Base-by-base conservation (phyloP, 1,140 invertebrate genomes). In the Brachionus asplanchnoidis region DNA sequence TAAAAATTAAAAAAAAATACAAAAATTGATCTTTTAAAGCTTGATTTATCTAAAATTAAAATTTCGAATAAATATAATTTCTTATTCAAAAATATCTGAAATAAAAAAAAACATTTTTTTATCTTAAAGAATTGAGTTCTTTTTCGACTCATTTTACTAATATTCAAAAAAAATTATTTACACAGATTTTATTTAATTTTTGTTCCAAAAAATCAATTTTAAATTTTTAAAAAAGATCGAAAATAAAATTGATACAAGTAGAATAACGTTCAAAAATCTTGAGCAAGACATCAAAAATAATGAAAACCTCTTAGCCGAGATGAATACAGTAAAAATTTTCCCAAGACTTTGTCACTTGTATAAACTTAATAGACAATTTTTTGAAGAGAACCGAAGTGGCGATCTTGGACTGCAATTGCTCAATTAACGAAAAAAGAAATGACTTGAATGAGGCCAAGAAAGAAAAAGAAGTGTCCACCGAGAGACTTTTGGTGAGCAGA, bases 281-380 rank as follows among this genome's bases (percentile, higher is more conserved):
- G 79, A 82, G 36, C n/a, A 82, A 82, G 79, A 82, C 20, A 65
- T 60, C 5, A 65, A 60, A 65, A 82, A 42, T 20, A 44, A 42
- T 65, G 79, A 82, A 36, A n/a, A 17, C n/a, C 42, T 77, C 7
- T 20, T 77, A n/a, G 20, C 40, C 23, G 73, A 77, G 12, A 28
- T 77, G 20, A 46, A 50, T 23, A 77, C 26, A 46, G 73, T 77
- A 77, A 42, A 42, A 42, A 42, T 46, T 42, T 75, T 20, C 1
- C 8, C 11, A 36, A 36, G 6, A 6, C 32, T 36, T 36, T 36
- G 32, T 7, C 32, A 5, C 32, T 0, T 7, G 32, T 40, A 7
- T 42, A 17, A 17, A 75, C 23, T 75, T 40, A 20, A 44, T 1
- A 23, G 14, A 7, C 6, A 42, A 23, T 17, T 36, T 5, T 36